A percentile compares a stretch with the other conserved stretches of the same genome.
Evolutionary conservation across 1,140 invertebrate genomes (phyloP).

Genomic region (Carcinoscorpius rotundicauda): DNA sequence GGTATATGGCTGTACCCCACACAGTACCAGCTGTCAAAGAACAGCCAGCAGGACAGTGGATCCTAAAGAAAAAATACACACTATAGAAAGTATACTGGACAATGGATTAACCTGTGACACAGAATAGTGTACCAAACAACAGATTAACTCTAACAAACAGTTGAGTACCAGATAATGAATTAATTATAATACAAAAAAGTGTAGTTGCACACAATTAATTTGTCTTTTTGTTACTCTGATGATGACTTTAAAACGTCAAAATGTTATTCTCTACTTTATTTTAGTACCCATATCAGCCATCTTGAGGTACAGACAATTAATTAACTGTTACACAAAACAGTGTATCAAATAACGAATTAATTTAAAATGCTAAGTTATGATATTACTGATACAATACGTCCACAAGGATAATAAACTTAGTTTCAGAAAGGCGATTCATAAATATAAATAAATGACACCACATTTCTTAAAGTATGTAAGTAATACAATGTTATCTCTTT

Average conservation of each 20-base stretch:
- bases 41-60: conserved; percentile 17
- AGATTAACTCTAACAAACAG: background rate
- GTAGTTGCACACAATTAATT: background rate
- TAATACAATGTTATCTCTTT: background rate
- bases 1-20: conserved; percentile 18
- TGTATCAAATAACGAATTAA: background rate
- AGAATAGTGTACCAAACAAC: background rate
- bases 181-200: background rate
- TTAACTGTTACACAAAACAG: no score
- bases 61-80: conserved; percentile 2
- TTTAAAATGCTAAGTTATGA: background rate
- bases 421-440: background rate
- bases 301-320: no score
- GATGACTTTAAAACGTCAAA: background rate
- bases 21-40: conserved; percentile 4
- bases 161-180: background rate
- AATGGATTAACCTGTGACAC: no score
- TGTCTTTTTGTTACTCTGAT: background rate
- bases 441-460: background rate
- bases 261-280: no score
- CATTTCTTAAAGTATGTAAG: background rate
- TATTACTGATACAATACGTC: background rate
- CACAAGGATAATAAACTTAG: background rate
- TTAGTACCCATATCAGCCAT: no score
- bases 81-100: no score